Evolutionary conservation across 1,140 invertebrate genomes (phyloP), one percentile per base, ranked within the genome.

Genomic region (Drosophila takahashii): DNA sequence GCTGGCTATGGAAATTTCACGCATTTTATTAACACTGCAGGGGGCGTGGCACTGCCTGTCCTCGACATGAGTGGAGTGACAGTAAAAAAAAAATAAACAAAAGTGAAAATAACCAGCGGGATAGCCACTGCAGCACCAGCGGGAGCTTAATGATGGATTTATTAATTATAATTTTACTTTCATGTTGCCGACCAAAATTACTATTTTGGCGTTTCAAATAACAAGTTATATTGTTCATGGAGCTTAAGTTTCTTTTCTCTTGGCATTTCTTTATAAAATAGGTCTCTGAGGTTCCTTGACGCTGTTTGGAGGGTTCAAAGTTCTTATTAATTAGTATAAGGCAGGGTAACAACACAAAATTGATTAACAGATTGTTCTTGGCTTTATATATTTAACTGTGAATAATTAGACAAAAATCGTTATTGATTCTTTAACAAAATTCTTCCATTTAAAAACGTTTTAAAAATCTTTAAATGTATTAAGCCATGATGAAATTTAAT

Each of bases 1-100:
- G 79, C 81, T 81, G 79, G 47, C 70, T 73, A 87, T 86, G 83
- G 83, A 86, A 86, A 86, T 86, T 87, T 77, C 50, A 69, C 62
- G 71, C 71, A 79, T 87, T 81, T 78, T 67, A 76, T 79, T 84
- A 64, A 71, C 41, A 78, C 70, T 48, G 48, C 75, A 53, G 64
- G 62, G 48, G 60, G 60, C 47, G 75, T 36, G 51, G 42, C 56
- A 45, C 26, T 54, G 48, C 41, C 36, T 50, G 50, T 62, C 27
- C 18, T 18, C 32, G 27, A 32, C 27, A 51, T 16, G 32, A 34
- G 13, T 52, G 1, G 8, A 42, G 45, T 61, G 27, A 29, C 60
- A 60, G 27, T 26, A 22, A 50, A 41, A 11, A 22, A 22, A 57
- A 11, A 54, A 50, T 15, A n/a, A 64, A 13, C 29, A 42, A 48